Evolutionary conservation across 37 sponge, comb jelly and placozoan genomes (phyloP).

Genomic region (Amphimedon queenslandica): DNA sequence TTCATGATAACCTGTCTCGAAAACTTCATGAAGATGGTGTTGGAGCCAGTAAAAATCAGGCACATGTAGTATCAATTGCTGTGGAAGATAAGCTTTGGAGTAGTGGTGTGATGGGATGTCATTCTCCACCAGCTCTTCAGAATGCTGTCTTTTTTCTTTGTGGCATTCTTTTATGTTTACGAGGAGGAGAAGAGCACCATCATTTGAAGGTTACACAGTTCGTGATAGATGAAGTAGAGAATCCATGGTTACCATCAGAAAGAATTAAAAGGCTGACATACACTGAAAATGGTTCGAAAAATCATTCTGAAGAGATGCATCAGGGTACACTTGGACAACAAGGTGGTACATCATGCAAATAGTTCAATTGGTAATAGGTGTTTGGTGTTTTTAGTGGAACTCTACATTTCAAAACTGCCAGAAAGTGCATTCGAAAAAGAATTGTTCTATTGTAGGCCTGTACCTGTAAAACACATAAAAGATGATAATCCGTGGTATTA

Average conservation of each 20-base stretch:
- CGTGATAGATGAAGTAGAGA: background rate
- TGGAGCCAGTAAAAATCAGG: too few species aligned
- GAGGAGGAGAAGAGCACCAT: too few species aligned
- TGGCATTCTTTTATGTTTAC: too few species aligned
- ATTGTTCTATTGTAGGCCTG: background rate
- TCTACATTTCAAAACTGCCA: conserved; percentile 9
- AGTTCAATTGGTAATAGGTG: conserved; percentile 1
- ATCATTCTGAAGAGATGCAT: background rate
- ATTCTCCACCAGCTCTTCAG: too few species aligned
- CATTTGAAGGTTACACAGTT: too few species aligned
- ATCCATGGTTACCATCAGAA: background rate
- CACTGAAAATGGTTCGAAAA: conserved; percentile 16
- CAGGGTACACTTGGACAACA: conserved; percentile 12
- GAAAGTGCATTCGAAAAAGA: background rate
- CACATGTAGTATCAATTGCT: too few species aligned
- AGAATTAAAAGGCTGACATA: background rate
- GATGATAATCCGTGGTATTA: background rate
- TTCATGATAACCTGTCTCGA: conserved; percentile 1
- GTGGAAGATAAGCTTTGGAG: too few species aligned
- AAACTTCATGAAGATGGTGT: background rate
- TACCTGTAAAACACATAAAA: background rate
- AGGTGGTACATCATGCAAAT: conserved; percentile 24
- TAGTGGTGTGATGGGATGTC: too few species aligned
- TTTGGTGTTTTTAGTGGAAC: conserved; percentile 3
- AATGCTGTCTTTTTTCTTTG: too few species aligned